These are phyloP conservation scores for Nyctibius bracteatus DNA, from an alignment of 2,113 vertebrate species.

Conservation along the genomic window DNA sequence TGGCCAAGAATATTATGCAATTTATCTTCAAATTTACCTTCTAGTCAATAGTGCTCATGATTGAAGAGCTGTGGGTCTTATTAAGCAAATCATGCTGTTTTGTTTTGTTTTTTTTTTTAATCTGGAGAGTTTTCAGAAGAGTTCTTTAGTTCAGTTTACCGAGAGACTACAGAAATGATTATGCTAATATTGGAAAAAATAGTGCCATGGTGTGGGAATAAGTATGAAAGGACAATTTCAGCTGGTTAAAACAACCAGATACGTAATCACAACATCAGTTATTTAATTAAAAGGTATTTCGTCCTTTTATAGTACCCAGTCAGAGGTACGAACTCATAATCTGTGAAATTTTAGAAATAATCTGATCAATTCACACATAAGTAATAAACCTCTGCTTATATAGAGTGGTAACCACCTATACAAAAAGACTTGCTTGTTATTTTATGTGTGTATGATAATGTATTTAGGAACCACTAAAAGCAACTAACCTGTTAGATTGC, in stretches of 20 bases:
- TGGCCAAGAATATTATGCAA: not conserved
- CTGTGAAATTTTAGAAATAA: not conserved
- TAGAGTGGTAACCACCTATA: not conserved
- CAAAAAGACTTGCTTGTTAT: not conserved
- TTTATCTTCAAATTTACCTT: not conserved
- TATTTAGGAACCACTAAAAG: not conserved
- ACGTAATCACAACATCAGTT: not conserved
- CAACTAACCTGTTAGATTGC: not conserved
- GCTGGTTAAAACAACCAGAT: not conserved
- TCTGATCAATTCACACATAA: not conserved
- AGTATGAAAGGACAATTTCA: not conserved
- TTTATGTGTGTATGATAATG: not conserved
- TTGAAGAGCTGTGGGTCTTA: not conserved
- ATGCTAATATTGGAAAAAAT: not conserved
- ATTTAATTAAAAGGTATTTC: not conserved
- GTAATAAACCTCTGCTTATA: not conserved
- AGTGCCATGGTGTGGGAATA: not conserved
- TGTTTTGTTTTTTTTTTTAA: not conserved
- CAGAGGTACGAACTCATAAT: not conserved
- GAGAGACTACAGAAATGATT: not conserved
- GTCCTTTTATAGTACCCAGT: not conserved
- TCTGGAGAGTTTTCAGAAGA: not conserved
- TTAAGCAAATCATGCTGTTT: not conserved
- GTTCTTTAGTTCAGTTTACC: not conserved
- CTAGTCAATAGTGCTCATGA: not conserved